Conservation (phyloP, 1,140 invertebrate genomes). For the Araneus ventricosus region DNA sequence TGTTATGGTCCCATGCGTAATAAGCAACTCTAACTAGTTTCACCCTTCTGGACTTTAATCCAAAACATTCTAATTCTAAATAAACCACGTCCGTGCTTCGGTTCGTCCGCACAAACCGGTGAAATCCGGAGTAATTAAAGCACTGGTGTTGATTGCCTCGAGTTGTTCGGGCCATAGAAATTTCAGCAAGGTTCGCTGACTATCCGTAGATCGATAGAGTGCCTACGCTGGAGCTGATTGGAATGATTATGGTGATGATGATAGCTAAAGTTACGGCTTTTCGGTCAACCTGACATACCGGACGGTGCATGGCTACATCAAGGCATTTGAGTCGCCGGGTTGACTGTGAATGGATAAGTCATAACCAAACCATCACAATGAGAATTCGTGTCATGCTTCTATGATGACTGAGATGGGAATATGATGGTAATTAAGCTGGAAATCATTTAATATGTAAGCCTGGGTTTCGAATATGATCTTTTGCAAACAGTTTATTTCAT, state of each 20-base stretch:
- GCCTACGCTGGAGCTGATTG: not conserved
- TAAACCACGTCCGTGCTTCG: not conserved
- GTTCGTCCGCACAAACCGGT: not conserved
- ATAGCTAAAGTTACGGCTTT: not conserved
- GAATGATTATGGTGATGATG: constrained; percentile 28
- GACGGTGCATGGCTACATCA: not conserved
- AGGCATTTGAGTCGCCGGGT: not conserved
- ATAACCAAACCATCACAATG: not conserved
- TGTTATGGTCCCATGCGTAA: not conserved
- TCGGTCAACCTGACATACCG: not conserved
- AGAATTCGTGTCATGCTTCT: not conserved
- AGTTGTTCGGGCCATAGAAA: constrained; percentile 20
- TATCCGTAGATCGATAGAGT: not conserved
- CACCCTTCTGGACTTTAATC: constrained; percentile 33
- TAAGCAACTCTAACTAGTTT: constrained; percentile 29
- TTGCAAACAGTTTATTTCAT: too few species aligned
- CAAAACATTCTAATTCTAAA: constrained; percentile 34
- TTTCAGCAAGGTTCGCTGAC: constrained; percentile 10
- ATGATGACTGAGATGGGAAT: not conserved
- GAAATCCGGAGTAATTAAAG: constrained; percentile 20
- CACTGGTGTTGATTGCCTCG: constrained; percentile 4
- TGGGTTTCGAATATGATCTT: not conserved
- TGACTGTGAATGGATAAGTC: constrained; percentile 14
- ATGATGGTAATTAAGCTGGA: not conserved
- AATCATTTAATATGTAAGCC: not conserved